Conservation (phyloP, 2,797 vertebrate species). For the Enteromius afrohamiltoni region DNA sequence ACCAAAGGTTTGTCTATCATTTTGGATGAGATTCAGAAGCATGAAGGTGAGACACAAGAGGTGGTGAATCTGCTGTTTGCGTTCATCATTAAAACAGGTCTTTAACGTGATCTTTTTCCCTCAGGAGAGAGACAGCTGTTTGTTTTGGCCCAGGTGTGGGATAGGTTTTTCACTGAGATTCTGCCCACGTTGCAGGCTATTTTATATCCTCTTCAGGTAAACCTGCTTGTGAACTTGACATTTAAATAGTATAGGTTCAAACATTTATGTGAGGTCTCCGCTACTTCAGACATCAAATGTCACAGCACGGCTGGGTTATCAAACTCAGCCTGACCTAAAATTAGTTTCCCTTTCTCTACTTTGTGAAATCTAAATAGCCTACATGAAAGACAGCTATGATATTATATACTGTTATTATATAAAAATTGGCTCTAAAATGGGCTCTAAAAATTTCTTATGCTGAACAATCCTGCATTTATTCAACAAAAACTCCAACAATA, state of each 20-base stretch:
- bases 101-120: slow-evolving; percentile 7
- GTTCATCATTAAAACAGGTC: background rate
- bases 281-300: background rate
- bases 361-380: background rate
- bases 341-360: background rate
- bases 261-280: background rate
- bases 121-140: slow-evolving; percentile 79
- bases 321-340: background rate
- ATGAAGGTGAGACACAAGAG: slow-evolving; percentile 76
- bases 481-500: background rate
- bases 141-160: slow-evolving; percentile 81
- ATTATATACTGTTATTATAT: background rate
- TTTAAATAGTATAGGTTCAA: background rate
- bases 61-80: background rate
- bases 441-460: background rate
- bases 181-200: slow-evolving; percentile 86
- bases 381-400: background rate
- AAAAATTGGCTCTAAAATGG: too few relatives aligned
- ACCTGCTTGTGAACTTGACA: background rate
- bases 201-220: slow-evolving; percentile 88
- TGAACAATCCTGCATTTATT: background rate
- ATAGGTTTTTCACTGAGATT: slow-evolving; percentile 85
- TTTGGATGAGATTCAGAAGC: slow-evolving; percentile 83
- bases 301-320: background rate
- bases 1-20: slow-evolving; percentile 82